Evolutionary conservation across 2,797 vertebrate genomes (phyloP), one percentile per base, ranked within the genome.

Genomic region (Pygocentrus nattereri): DNA sequence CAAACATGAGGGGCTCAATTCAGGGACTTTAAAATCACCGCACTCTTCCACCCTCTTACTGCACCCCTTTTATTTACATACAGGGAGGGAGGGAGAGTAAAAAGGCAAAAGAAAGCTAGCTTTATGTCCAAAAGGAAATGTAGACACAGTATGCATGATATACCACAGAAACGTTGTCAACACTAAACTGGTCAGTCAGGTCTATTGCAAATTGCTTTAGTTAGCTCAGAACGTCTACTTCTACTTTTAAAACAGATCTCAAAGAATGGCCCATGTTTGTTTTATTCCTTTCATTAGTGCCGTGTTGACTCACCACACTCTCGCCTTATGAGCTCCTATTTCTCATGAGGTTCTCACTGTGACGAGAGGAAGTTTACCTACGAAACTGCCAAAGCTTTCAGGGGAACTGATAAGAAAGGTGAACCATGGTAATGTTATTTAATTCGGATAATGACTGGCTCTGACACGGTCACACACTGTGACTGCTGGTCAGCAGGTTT

Each of bases 371-470:
- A 5, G 10, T 72, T 70, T n/a, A 58, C 64, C 21, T 73, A 61
- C n/a, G 21, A 30, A 56, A n/a, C 31, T 54, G 68, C 59, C 41
- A 64, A 74, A 12, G 13, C 50, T 52, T 75, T 58, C 61, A 50
- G 49, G 18, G 71, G n/a, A 30, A 34, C 34, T 34, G 69, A 73
- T 78, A 58, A 78, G 41, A 44, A 30, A 59, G 49, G 81, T 73
- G 59, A 82, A 49, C 34, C 3, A 44, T 31, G 27, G 10, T 16
- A 16, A 31, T 62, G 15, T 73, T 23, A 38, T 70, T 69, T 21
- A 61, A 49, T 73, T 65, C 59, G 67, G 68, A 73, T 78, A 82
- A 78, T 73, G 49, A 59, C 15, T 13, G 23, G 47, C 23, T 71
- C n/a, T 4, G 41, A 71, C n/a, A 47, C 34, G 19, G 34, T 18